Evolutionary conservation across 2,113 vertebrate genomes (phyloP).

Genomic region (Elephantulus edwardii): DNA sequence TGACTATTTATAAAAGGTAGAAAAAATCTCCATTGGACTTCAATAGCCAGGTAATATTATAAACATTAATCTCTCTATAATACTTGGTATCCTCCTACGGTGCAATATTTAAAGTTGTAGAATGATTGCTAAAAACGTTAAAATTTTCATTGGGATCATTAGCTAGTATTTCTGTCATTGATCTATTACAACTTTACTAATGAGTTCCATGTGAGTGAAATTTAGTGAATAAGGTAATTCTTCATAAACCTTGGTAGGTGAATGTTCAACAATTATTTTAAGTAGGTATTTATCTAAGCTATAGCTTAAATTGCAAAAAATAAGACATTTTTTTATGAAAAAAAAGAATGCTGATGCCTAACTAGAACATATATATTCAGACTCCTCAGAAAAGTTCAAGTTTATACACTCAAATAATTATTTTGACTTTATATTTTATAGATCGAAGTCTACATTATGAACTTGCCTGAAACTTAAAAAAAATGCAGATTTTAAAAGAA

Average conservation of each 20-base stretch:
- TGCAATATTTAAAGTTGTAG: constrained; percentile 50
- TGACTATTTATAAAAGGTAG: constrained; percentile 69
- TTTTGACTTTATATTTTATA: neutral
- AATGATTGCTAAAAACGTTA: constrained; percentile 51
- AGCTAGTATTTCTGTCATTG: constrained; percentile 58
- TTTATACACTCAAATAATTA: neutral
- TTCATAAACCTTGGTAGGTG: constrained; percentile 37
- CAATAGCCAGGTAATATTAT: constrained; percentile 69
- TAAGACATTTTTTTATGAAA: neutral
- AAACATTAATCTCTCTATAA: constrained; percentile 47
- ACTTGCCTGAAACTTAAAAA: neutral
- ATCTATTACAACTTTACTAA: constrained; percentile 63
- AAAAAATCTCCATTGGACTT: constrained; percentile 36
- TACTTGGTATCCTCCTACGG: constrained; percentile 64
- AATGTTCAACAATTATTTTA: constrained; percentile 3
- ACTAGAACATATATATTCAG: neutral
- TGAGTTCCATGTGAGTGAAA: constrained; percentile 62
- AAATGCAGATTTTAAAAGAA: neutral
- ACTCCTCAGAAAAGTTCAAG: constrained; percentile 27
- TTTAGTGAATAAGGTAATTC: constrained; percentile 53
- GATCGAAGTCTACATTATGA: neutral
- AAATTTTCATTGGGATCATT: constrained; percentile 63
- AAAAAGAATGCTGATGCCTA: neutral
- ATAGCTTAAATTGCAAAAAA: constrained; percentile 26
- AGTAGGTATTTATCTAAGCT: neutral